Evolutionary conservation across 2,113 vertebrate genomes (phyloP), one percentile per base, ranked within the genome.

Genomic region (Xyliphius kryptos): DNA sequence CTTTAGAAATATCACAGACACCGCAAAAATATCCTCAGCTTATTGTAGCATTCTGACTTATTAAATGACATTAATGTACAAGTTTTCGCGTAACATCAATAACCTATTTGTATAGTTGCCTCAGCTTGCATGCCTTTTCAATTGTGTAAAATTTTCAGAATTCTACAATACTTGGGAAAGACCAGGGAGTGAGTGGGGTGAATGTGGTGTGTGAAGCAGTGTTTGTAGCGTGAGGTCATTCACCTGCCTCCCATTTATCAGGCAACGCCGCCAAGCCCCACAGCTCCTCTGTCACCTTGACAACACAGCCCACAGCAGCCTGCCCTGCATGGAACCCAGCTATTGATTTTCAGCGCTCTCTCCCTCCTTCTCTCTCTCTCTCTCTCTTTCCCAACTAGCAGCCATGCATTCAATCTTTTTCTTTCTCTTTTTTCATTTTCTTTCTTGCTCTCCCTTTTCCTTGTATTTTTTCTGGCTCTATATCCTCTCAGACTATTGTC

Each of bases 231-330:
- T 66, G 61, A 69, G 71, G 71, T 73, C 71, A 69, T 61, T 69
- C 66, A 68, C 62, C 66, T 54, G 66, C 51, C 59, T 51, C 71
- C 66, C 88, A 91, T 80, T 83, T 88, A 57, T 85, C 88, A 72
- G 89, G 86, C 89, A 88, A 86, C 16, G 22, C 74, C 91, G 57
- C 71, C 90, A 91, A 78, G 80, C 83, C 80, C 88, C 91, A 85
- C 87, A 93, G 88, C 87, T 91, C 76, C 90, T 92, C 81, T 92
- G 91, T 85, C 89, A 90, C 89, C 90, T 92, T 80, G 90, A 91
- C 85, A 84, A 88, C 81, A 75, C 79, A 70, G 85, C 86, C 82
- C 85, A 87, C 59, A 82, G 91, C 86, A 93, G 85, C 80, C 85
- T 85, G 77, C 86, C 89, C 81, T 89, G 91, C 86, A 91, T 89